Percentiles rank a stretch among this genome's conserved stretches.
phyloP scores from a whole-genome alignment of 1,140 invertebrate species.

The Ladona fulva region DNA sequence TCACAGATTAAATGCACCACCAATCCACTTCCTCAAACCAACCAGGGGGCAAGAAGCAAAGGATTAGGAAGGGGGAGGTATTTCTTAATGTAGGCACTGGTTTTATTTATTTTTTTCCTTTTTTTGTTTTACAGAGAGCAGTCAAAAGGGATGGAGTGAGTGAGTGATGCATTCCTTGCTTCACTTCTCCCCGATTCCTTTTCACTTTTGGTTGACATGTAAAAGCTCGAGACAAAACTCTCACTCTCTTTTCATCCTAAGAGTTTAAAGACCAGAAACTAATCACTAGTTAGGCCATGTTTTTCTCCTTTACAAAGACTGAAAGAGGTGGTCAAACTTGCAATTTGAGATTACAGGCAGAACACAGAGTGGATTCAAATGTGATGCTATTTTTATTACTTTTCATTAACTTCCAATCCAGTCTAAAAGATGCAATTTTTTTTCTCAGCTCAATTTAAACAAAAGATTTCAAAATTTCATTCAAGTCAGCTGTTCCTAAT shows the following conservation, averaged over 20 bases:
- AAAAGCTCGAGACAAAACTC: constrained; percentile 5
- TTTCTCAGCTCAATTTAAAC: neutral
- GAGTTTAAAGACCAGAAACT: neutral
- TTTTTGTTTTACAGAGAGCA: neutral
- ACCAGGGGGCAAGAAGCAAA: constrained; percentile 6
- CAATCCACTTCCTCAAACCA: neutral
- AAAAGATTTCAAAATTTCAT: constrained; percentile 2
- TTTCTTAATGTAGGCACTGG: constrained; percentile 13
- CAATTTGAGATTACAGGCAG: constrained; percentile 19
- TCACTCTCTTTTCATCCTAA: neutral
- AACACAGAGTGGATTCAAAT: constrained; percentile 22
- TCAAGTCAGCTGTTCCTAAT: neutral
- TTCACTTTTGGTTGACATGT: neutral
- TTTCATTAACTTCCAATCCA: neutral
- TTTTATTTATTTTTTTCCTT: constrained; percentile 9
- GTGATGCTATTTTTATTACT: constrained; percentile 15
- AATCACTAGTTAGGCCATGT: constrained; percentile 15
- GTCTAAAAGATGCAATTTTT: neutral
- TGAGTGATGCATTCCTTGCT: neutral
- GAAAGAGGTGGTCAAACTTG: constrained; percentile 12
- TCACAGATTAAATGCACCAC: neutral
- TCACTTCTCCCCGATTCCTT: neutral
- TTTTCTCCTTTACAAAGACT: constrained; percentile 2
- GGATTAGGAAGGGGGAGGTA: constrained; percentile 2
- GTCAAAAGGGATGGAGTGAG: neutral